Evolutionary conservation across 2,113 vertebrate species (phyloP), one percentile per base, ranked within the genome.

Genomic region (Acanthisitta chloris): DNA sequence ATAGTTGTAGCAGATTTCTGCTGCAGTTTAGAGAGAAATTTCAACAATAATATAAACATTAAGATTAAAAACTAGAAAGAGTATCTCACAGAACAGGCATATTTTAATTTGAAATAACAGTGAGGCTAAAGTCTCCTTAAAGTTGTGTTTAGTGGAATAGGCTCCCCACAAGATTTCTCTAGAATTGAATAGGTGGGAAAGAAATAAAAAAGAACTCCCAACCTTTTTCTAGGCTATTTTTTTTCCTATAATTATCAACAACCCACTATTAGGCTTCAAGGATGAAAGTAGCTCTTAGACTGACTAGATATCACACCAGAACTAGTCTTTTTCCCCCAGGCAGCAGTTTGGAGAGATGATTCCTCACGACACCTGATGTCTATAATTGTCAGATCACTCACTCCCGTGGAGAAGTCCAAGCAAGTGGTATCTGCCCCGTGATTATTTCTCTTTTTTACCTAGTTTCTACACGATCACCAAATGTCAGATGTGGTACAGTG

Each of bases 251-350:
- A 98, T 98, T 98, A 97, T 84, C 49, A 94, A 95, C 94, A 98
- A 93, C 94, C 88, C 17, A 26, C 95, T 96, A 94, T 97, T 97
- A 97, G 91, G 80, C 48, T 97, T 97, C 90, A 95, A 98, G 93
- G 96, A 97, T 96, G 97, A 97, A 98, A 97, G 97, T 97, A 97
- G 95, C 93, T 97, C 86, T 97, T 94, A 94, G 70, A 69, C 40
- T 95, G 90, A 94, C 85, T 82, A 96, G 91, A 92, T 54, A 94
- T 74, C 85, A 86, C 77, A 86, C 31, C 93, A 88, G 91, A 97
- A 96, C 87, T 85, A 93, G 93, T 98, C 88, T 97, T 98, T 98
- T 97, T 86, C 91, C 74, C 95, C 83, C 52, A 88, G 76, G 96
- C 86, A 96, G 83, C 78, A 86, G 74, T 97, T 94, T 90, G 74